A percentile compares a stretch with the other conserved stretches of the same genome.
These are phyloP conservation scores for Autographa pulchrina DNA, from an alignment of 2,888 invertebrate genomes.

Conservation along the genomic window DNA sequence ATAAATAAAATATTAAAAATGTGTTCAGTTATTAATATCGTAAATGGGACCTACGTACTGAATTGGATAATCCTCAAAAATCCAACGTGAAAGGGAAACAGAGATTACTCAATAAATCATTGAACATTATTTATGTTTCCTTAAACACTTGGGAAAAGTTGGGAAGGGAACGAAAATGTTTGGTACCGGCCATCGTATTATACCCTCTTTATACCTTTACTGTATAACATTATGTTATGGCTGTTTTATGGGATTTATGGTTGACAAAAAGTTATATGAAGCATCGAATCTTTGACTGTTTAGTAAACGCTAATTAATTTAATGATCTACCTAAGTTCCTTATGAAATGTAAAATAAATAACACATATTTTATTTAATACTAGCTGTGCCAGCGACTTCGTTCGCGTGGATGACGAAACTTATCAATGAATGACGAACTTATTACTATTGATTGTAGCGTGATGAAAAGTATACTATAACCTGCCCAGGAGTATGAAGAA, in stretches of 20 bases:
- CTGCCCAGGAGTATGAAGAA: no score
- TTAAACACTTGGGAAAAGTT: conserved; percentile 4
- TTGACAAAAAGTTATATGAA: not conserved
- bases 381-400: no score
- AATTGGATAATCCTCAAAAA: conserved; percentile 4
- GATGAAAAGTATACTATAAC: no score
- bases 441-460: no score
- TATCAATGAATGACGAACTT: no score
- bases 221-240: not conserved
- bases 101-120: conserved; percentile 4
- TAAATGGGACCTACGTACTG: conserved; percentile 1
- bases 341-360: no score
- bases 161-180: conserved; percentile 4
- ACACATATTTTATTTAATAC: no score
- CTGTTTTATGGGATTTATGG: not conserved
- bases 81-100: conserved; percentile 4
- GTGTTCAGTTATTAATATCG: not conserved
- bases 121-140: conserved; percentile 4
- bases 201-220: not conserved
- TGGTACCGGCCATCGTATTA: conserved; percentile 1
- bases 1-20: not conserved
- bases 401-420: no score
- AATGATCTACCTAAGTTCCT: no score
- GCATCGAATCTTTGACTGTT: not conserved
- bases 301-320: not conserved